Evolutionary conservation across 2,797 vertebrate genomes (phyloP).

Genomic region (Helostoma temminkii): DNA sequence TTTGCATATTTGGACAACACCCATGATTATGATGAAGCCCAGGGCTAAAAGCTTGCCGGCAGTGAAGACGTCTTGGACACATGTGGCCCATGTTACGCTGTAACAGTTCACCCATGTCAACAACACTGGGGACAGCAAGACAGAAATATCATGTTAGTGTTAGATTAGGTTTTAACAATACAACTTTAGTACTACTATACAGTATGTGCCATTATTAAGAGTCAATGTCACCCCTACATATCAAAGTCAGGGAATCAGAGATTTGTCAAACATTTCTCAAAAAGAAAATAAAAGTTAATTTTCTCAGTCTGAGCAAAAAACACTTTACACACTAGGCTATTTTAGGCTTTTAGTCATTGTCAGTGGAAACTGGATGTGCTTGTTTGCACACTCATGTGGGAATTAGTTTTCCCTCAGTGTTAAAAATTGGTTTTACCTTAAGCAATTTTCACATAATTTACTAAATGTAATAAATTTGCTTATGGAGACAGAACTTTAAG

Average conservation of each 20-base stretch:
- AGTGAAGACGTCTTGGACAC: slow-evolving; percentile 88
- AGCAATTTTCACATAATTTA: not conserved
- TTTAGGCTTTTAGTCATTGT: too few relatives aligned
- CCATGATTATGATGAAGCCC: slow-evolving; percentile 87
- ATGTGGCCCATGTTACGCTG: slow-evolving; percentile 89
- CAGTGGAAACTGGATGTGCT: too few relatives aligned
- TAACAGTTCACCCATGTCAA: slow-evolving; percentile 90
- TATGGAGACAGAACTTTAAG: not conserved
- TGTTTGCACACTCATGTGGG: too few relatives aligned
- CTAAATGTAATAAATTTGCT: not conserved
- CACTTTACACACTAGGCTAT: too few relatives aligned
- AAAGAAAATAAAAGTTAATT: too few relatives aligned
- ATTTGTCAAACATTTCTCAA: too few relatives aligned
- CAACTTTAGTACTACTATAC: too few relatives aligned
- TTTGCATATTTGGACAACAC: slow-evolving; percentile 87
- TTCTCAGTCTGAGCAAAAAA: too few relatives aligned
- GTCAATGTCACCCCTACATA: too few relatives aligned
- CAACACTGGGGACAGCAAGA: slow-evolving; percentile 75
- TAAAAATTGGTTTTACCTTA: not conserved
- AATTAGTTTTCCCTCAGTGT: not conserved
- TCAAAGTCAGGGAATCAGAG: too few relatives aligned
- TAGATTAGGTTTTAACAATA: not conserved
- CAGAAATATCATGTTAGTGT: not conserved
- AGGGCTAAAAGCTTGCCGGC: slow-evolving; percentile 88
- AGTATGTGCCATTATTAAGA: too few relatives aligned